phyloP scores from a whole-genome alignment of 2,797 vertebrate genomes.

The Sebastes hubbsi region DNA sequence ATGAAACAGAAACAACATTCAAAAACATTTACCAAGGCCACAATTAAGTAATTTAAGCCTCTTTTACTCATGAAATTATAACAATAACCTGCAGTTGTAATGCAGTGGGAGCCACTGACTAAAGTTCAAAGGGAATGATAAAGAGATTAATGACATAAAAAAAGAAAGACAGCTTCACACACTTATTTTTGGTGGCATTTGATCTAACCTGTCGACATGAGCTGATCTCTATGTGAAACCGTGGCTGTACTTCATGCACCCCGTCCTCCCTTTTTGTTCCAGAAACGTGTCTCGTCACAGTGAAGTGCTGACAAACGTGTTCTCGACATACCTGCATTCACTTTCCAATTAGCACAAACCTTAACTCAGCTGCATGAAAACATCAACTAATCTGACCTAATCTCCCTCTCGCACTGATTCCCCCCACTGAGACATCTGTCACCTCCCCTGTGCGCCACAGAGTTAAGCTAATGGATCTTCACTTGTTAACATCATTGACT shows the following conservation, averaged over 20 bases:
- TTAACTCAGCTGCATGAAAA: conserved; percentile 31
- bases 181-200: neutral
- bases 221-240: conserved; percentile 9
- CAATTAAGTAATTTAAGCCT: conserved; percentile 1
- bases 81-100: neutral
- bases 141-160: neutral
- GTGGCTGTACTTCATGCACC: neutral
- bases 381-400: neutral
- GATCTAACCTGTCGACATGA: neutral
- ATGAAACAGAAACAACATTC: conserved; percentile 8
- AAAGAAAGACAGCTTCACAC: neutral
- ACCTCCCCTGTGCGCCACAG: neutral
- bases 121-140: conserved; percentile 1
- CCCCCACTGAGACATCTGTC: neutral
- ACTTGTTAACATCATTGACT: conserved; percentile 26
- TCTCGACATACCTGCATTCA: conserved; percentile 21
- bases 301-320: conserved; percentile 31
- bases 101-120: neutral
- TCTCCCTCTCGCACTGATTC: conserved; percentile 3
- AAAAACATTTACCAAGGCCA: neutral
- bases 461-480: conserved; percentile 7
- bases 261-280: neutral
- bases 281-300: conserved; percentile 4
- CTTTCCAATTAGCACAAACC: conserved; percentile 42
- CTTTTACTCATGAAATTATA: neutral